Conservation (phyloP, 2,113 vertebrate species). For the Heterocephalus glaber region DNA sequence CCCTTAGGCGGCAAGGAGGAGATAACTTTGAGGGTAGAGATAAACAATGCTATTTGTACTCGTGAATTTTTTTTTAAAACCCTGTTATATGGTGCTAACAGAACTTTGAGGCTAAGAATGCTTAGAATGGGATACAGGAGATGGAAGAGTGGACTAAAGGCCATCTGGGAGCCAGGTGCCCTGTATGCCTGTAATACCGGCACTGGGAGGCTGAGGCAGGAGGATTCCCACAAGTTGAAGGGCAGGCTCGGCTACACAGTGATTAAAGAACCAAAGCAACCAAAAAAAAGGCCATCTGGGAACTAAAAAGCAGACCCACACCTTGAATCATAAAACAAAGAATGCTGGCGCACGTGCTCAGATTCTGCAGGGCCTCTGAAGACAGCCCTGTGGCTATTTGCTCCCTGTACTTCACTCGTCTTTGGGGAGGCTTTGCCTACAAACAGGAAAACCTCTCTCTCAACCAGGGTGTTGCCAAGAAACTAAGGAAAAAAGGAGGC, state of each 20-base stretch:
- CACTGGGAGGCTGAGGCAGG: background rate
- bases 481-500: conserved; percentile 29
- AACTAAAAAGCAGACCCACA: background rate
- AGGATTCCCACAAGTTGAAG: background rate
- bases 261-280: background rate
- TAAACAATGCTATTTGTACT: too few species aligned
- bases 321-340: background rate
- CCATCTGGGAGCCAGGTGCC: background rate
- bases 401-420: background rate
- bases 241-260: background rate
- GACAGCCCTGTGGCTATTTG: background rate
- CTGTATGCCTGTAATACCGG: background rate
- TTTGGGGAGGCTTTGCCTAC: background rate
- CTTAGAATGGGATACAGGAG: background rate
- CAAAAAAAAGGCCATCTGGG: too few species aligned
- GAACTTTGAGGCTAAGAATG: background rate
- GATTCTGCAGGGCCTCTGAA: background rate
- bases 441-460: conserved; percentile 29
- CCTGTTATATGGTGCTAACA: background rate
- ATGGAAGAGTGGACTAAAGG: background rate
- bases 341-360: rapidly evolving
- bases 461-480: background rate
- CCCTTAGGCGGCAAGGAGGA: background rate
- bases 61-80: background rate
- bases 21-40: background rate